A percentile compares a stretch with the other conserved stretches of the same genome.
Conservation (phyloP, 2,113 vertebrate species). For the Ameiurus melas region DNA sequence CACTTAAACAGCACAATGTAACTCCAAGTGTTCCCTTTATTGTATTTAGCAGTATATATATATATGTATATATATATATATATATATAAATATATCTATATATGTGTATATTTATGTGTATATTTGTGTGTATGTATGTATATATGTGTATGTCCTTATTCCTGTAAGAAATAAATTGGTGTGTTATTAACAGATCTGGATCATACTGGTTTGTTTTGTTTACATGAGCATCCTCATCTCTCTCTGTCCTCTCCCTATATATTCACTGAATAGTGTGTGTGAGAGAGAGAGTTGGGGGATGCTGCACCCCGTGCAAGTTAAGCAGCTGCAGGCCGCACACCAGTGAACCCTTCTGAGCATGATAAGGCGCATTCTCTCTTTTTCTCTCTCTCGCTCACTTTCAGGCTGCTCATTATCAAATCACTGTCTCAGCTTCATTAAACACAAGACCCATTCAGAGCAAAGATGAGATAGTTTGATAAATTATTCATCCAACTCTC, state of each 20-base stretch:
- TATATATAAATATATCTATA: neutral
- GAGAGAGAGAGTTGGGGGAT: neutral
- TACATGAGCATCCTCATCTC: neutral
- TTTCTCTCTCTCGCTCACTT: neutral
- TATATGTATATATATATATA: neutral
- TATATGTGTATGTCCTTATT: too few species aligned
- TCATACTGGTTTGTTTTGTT: neutral
- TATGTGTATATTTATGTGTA: neutral
- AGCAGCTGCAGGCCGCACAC: slow-evolving; percentile 38
- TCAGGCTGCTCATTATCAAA: slow-evolving; percentile 56
- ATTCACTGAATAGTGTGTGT: neutral
- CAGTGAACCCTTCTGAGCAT: slow-evolving; percentile 38
- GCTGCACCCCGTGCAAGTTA: slow-evolving; percentile 41
- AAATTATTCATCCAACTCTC: neutral
- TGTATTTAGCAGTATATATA: too few species aligned
- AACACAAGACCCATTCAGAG: slow-evolving; percentile 38
- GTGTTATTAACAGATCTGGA: neutral
- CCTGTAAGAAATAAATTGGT: neutral
- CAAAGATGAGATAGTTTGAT: slow-evolving; percentile 23
- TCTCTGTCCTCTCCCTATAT: slow-evolving; percentile 10
- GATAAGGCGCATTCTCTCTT: slow-evolving; percentile 46
- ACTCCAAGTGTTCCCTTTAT: too few species aligned
- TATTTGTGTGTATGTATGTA: neutral
- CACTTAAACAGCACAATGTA: too few species aligned
- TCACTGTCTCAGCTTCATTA: slow-evolving; percentile 39